A percentile compares a stretch with the other conserved stretches of the same genome.
These are phyloP conservation scores for Pterocles gutturalis DNA, from an alignment of 2,113 vertebrate genomes.

Conservation along the genomic window DNA sequence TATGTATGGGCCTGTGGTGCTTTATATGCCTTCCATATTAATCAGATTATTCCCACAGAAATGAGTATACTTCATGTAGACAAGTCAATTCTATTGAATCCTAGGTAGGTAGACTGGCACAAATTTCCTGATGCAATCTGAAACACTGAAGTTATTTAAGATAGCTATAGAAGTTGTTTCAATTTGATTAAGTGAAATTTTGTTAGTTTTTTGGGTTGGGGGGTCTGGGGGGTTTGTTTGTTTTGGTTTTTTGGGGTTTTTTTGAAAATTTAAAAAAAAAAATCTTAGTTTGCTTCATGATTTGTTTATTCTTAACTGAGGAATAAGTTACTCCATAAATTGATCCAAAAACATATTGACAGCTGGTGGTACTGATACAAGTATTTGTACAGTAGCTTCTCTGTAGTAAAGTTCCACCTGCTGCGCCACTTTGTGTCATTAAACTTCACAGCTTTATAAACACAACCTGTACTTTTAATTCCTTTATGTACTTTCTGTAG, in stretches of 20 bases:
- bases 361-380: slow-evolving; percentile 18
- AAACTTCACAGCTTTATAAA: background rate
- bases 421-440: background rate
- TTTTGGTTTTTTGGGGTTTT: background rate
- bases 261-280: background rate
- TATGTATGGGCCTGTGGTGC: background rate
- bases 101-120: background rate
- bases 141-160: background rate
- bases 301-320: background rate
- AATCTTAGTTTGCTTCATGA: background rate
- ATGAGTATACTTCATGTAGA: background rate
- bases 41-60: background rate
- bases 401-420: slow-evolving; percentile 35
- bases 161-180: background rate
- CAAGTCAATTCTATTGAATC: background rate
- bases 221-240: background rate
- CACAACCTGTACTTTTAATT: background rate
- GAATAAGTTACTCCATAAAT: slow-evolving; percentile 24
- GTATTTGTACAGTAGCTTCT: background rate
- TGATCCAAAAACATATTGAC: slow-evolving; percentile 27
- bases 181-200: background rate
- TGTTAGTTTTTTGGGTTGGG: background rate
- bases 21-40: background rate
- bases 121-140: background rate
- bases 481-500: background rate